Conservation (phyloP, 2,888 invertebrate species). For the Xestobium rufovillosum region DNA sequence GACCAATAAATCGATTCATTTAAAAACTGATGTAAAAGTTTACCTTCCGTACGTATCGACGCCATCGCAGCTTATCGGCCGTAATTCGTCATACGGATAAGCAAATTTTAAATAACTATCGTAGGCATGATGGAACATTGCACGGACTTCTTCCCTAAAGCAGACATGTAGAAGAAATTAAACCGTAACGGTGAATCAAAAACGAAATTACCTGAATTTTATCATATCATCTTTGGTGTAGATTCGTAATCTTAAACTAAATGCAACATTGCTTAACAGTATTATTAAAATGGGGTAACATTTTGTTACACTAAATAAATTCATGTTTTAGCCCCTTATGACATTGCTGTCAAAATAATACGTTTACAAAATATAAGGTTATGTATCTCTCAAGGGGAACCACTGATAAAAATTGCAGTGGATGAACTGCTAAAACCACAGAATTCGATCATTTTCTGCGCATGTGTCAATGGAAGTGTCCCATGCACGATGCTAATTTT, state of each 20-base stretch:
- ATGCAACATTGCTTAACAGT: too few relatives aligned
- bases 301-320: too few relatives aligned
- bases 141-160: conserved; percentile 76
- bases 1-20: not conserved
- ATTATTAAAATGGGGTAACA: too few relatives aligned
- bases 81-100: conserved; percentile 91
- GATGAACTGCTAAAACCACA: too few relatives aligned
- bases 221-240: conserved; percentile 54
- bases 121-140: conserved; percentile 98
- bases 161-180: conserved; percentile 7
- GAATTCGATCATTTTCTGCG: too few relatives aligned
- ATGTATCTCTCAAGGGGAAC: too few relatives aligned
- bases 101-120: conserved; percentile 90
- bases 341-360: too few relatives aligned
- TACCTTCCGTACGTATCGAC: conserved; percentile 88
- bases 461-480: too few relatives aligned
- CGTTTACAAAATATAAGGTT: too few relatives aligned
- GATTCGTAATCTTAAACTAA: conserved; percentile 27
- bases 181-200: not conserved
- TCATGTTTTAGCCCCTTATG: too few relatives aligned
- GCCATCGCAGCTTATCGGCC: conserved; percentile 93
- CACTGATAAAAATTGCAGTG: too few relatives aligned
- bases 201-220: conserved; percentile 45
- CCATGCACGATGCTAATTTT: too few relatives aligned
- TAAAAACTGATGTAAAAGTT: not conserved